phyloP scores from a whole-genome alignment of 2,113 vertebrate genomes.

The Archilochus colubris region DNA sequence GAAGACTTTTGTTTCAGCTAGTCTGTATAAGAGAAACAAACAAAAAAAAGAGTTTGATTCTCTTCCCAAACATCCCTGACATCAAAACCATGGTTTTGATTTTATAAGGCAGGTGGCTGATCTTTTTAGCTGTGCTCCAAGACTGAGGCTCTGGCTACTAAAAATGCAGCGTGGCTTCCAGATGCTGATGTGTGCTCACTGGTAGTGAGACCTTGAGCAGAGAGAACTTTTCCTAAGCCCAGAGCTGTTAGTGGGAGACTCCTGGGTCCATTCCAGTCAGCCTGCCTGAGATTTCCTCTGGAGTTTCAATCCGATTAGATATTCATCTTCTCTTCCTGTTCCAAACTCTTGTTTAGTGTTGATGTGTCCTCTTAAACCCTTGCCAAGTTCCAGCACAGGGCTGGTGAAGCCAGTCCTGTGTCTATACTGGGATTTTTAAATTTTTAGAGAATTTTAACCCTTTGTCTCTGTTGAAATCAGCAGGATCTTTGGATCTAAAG shows the following conservation, averaged over 20 bases:
- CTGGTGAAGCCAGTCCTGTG: not conserved
- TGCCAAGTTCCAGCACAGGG: constrained; percentile 52
- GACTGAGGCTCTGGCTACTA: not conserved
- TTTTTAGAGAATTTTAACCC: constrained; percentile 28
- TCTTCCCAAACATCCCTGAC: not conserved
- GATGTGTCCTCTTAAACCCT: constrained; percentile 52
- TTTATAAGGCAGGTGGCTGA: not conserved
- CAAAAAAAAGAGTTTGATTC: not conserved
- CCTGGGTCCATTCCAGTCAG: constrained; percentile 41
- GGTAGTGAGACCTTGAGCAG: not conserved
- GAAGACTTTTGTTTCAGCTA: not conserved
- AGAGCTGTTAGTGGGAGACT: constrained; percentile 3
- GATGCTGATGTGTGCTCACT: not conserved
- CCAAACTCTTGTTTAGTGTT: constrained; percentile 62
- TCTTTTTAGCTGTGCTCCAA: not conserved
- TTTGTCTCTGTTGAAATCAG: not conserved
- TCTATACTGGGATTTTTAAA: not conserved
- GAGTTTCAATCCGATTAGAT: constrained; percentile 47
- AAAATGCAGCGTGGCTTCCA: not conserved
- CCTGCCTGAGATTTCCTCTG: constrained; percentile 48
- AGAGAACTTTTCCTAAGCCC: not conserved
- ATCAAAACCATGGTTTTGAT: not conserved
- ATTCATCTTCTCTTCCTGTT: constrained; percentile 65
- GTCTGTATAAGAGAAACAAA: not conserved
- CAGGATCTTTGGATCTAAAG: not conserved